phyloP scores from a whole-genome alignment of 2,797 vertebrate species.

The Babyrousa celebensis region DNA sequence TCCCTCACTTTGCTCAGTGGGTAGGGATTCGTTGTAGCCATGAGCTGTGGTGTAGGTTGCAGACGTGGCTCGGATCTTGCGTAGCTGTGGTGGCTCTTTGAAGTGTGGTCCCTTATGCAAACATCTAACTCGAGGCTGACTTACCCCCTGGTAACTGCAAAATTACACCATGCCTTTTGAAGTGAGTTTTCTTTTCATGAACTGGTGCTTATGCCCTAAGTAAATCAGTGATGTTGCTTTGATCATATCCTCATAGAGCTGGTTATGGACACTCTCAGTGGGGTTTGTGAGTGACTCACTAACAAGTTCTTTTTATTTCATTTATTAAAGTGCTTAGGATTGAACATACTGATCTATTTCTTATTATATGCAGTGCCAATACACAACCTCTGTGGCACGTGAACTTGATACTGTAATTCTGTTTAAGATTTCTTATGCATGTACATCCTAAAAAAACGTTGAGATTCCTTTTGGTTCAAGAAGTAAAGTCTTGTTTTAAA shows the following conservation, averaged over 20 bases:
- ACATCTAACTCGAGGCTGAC: conserved; percentile 20
- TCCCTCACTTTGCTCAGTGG: too few relatives aligned
- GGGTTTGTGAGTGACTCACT: conserved; percentile 31
- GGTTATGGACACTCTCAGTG: background rate
- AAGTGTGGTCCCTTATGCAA: background rate
- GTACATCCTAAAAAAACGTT: background rate
- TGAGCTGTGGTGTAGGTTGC: too few relatives aligned
- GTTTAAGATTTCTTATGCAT: background rate
- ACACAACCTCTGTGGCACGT: background rate
- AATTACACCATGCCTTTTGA: background rate
- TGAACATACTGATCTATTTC: background rate
- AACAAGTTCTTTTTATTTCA: conserved; percentile 58
- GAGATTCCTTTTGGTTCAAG: background rate
- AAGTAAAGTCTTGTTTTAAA: background rate
- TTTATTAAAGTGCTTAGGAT: conserved; percentile 64
- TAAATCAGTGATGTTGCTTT: conserved; percentile 60
- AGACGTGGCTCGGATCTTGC: too few relatives aligned
- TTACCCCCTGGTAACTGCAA: conserved; percentile 12
- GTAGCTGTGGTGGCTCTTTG: too few relatives aligned
- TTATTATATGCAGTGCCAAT: background rate
- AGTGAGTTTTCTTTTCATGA: conserved; percentile 57
- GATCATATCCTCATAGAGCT: conserved; percentile 37
- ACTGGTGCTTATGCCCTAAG: conserved; percentile 47
- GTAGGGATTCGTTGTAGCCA: too few relatives aligned
- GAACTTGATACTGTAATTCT: background rate